phyloP scores from a whole-genome alignment of 1,140 invertebrate genomes.

The Wiebesia pumilae region DNA sequence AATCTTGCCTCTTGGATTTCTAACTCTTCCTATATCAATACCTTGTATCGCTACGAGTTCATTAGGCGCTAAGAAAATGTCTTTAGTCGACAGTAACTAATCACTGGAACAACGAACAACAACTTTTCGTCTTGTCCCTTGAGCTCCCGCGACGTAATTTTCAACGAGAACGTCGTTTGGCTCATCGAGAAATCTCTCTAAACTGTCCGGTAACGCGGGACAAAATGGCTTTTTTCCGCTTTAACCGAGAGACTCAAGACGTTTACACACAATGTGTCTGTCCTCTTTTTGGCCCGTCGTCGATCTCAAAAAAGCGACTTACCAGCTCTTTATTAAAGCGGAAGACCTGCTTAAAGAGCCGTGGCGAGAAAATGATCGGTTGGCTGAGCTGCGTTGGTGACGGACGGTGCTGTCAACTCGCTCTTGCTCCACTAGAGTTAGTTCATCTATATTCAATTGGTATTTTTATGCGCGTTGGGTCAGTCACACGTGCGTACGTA shows the following conservation, averaged over 20 bases:
- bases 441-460: conserved; percentile 24
- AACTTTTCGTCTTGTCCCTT: neutral
- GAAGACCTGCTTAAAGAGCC: conserved; percentile 20
- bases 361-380: conserved; percentile 39
- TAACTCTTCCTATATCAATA: neutral
- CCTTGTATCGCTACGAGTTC: neutral
- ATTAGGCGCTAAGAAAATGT: neutral
- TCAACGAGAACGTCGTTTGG: too few relatives aligned
- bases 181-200: neutral
- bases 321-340: conserved; percentile 38
- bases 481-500: neutral
- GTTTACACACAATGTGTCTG: too few relatives aligned
- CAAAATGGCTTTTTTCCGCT: too few relatives aligned
- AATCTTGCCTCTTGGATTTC: neutral
- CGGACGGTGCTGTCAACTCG: neutral
- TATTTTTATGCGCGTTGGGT: neutral
- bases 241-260: too few relatives aligned
- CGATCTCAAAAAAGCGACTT: conserved; percentile 40
- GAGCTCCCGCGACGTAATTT: neutral
- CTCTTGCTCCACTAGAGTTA: neutral
- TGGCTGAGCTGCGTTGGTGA: neutral
- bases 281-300: neutral
- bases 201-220: neutral
- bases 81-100: neutral
- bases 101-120: neutral